Evolutionary conservation across 2,888 invertebrate genomes (phyloP), one percentile per base, ranked within the genome.

Genomic region (Syrista parreyssii): DNA sequence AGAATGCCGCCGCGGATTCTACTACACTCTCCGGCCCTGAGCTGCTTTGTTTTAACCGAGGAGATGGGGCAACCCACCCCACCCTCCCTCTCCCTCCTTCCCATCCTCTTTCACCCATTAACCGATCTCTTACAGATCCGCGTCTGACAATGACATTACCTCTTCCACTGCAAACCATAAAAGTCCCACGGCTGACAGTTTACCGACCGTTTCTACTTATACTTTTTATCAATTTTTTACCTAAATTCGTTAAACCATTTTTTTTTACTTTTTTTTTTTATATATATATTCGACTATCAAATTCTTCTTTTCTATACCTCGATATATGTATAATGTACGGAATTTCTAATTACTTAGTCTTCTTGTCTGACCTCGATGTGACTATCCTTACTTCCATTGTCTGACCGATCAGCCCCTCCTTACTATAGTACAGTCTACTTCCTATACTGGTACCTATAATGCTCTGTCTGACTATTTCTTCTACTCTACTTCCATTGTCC

Each of bases 321-420:
- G 15, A 15, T 40, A 6, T 6, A 40, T 15, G 6, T 40, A 15
- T 0, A 15, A 40, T 40, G 1, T 1, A 2, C 9, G 55, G 55
- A 55, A 55, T 23, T 23, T 55, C 55, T 55, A 55, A 55, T 55
- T 55, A 23, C 55, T 55, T 55, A 55, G 55, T 55, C 55, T 55
- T 55, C 23, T 23, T 6, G 55, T 55, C 55, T 55, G 55, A 55
- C 55, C 55, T 55, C 55, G 23, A 55, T 55, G 15, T 9, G 55
- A 23, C 55, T 55, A 55, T 23, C 55, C 55, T 55, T 9, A 55
- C 55, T 55, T 55, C 55, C 55, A 55, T 79, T 81, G 84, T 82
- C 78, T 80, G 80, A 84, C 80, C 82, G 78, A 81, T 78, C 80
- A 82, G 81, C 84, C 81, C 79, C 81, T 75, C 74, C 23, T 68